These are phyloP conservation scores for Sardina pilchardus DNA, from an alignment of 2,113 vertebrate genomes.

Conservation along the genomic window DNA sequence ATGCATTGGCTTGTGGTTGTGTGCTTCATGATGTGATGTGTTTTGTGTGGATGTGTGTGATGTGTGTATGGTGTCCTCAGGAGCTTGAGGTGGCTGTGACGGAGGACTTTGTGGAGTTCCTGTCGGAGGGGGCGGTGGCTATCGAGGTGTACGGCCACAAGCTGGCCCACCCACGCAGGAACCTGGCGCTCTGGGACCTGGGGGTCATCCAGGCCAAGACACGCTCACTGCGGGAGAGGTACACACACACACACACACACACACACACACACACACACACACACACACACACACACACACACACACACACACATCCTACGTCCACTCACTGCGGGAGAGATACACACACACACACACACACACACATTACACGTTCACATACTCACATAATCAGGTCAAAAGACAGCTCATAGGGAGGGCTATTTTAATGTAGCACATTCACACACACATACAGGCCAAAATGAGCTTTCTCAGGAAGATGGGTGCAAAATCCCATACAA, in stretches of 20 bases:
- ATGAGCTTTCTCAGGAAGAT: neutral
- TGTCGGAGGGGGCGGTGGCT: slow-evolving; percentile 91
- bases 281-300: neutral
- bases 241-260: neutral
- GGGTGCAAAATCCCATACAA: neutral
- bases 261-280: neutral
- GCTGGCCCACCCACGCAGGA: slow-evolving; percentile 84
- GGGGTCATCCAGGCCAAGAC: slow-evolving; percentile 98
- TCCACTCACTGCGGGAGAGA: neutral
- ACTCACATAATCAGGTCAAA: neutral
- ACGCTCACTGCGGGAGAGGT: slow-evolving; percentile 93
- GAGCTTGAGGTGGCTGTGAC: slow-evolving; percentile 86
- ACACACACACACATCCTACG: neutral
- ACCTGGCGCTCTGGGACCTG: slow-evolving; percentile 91
- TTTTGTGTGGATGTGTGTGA: neutral
- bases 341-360: neutral
- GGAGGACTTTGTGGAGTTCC: slow-evolving; percentile 93
- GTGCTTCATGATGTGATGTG: neutral
- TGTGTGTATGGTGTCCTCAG: slow-evolving; percentile 57
- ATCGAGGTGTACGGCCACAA: slow-evolving; percentile 95
- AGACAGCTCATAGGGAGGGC: neutral
- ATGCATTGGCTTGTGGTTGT: neutral
- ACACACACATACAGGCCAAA: neutral
- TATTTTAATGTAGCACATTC: neutral
- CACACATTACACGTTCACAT: neutral